Evolutionary conservation across 2,888 invertebrate species (phyloP), one percentile per base, ranked within the genome.

Genomic region (Nomada fucata): DNA sequence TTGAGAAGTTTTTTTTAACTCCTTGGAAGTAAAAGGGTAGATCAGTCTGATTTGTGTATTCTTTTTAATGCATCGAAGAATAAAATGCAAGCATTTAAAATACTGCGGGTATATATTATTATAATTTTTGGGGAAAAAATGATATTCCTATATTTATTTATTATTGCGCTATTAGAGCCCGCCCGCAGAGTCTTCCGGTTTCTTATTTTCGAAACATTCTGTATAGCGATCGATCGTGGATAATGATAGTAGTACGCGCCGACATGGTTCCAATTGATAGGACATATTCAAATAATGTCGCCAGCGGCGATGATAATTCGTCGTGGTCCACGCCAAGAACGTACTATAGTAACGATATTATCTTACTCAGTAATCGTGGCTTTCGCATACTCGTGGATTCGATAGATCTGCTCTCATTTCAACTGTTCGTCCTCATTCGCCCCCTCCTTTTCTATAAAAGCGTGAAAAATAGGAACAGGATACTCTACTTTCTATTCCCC

Each of bases 161-260:
- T 36, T 36, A 36, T 36, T 7, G 36, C 36, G 36, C 7, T 7
- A 36, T 36, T 36, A 36, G 36, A 36, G 36, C 36, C 7, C 36
- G 7, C 0, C 0, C 36, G 36, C 36, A 36, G 36, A 36, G 36
- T 36, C 36, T 36, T 36, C 36, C 0, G 36, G 7, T 36, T 36
- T 36, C 7, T 36, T 36, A 36, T 36, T 36, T 36, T 36, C 36
- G 36, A 36, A 36, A 36, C 36, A 7, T 15, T 47, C 52, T 26
- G 7, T 29, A 42, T 23, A n/a, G 64, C 77, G 83, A 88, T 89
- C 86, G 87, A 89, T 90, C 83, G 20, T 47, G 82, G 76, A 29
- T 55, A 57, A 75, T 81, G 86, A 86, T 88, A 88, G 88, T 76
- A 73, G 88, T 83, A 86, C 88, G 88, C 82, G 84, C 70, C 55